These are phyloP conservation scores for Solea solea DNA, from an alignment of 2,113 vertebrate species.

Conservation along the genomic window DNA sequence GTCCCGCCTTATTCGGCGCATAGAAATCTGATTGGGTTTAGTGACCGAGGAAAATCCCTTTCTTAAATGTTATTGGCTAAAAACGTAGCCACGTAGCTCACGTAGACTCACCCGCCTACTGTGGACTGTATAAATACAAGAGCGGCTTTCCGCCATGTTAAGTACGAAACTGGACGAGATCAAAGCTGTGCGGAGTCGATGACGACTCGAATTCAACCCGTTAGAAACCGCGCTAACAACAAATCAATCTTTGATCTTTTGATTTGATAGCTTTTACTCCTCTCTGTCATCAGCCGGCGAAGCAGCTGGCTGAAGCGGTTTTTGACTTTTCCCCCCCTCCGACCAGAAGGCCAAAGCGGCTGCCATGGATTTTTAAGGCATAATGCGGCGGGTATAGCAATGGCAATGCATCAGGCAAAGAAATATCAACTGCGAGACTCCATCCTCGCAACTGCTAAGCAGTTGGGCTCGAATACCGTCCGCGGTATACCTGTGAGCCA, in stretches of 20 bases:
- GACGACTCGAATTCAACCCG: too few species aligned
- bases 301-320: conserved; percentile 36
- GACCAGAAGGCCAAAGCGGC: conserved; percentile 54
- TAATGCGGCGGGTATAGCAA: conserved; percentile 78
- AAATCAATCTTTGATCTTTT: not conserved
- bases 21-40: conserved; percentile 46
- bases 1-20: conserved; percentile 25
- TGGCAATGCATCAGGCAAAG: conserved; percentile 80
- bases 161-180: conserved; percentile 15
- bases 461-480: conserved; percentile 79
- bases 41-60: accelerated
- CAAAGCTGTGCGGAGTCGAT: accelerated
- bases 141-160: conserved; percentile 14
- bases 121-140: conserved; percentile 34
- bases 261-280: not conserved
- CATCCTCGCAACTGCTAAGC: conserved; percentile 79
- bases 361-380: conserved; percentile 80
- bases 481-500: conserved; percentile 80
- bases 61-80: conserved; percentile 58
- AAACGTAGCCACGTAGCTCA: too few species aligned
- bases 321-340: not conserved
- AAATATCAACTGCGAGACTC: conserved; percentile 55
- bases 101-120: not conserved
- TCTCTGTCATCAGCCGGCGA: not conserved
- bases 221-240: not conserved